These are phyloP conservation scores for Heliothis subflexa DNA, from an alignment of 1,140 invertebrate genomes.

Conservation along the genomic window DNA sequence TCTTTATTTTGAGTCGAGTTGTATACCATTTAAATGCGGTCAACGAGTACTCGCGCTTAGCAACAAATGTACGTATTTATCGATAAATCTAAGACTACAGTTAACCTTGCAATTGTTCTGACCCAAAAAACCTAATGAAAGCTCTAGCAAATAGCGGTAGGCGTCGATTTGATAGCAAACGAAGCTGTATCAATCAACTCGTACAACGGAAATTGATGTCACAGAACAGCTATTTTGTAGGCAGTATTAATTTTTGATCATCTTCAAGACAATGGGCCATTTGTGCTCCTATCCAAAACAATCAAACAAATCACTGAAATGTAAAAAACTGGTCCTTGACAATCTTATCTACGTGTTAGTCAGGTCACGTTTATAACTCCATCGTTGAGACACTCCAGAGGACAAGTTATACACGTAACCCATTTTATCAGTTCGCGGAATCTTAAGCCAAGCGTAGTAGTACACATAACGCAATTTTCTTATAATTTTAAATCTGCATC, in stretches of 20 bases:
- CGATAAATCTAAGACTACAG: conserved; percentile 70
- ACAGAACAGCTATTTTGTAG: conserved; percentile 57
- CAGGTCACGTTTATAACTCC: conserved; percentile 28
- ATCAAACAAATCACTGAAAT: conserved; percentile 24
- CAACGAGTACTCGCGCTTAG: conserved; percentile 32
- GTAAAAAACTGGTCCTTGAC: conserved; percentile 12
- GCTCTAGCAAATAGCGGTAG: conserved; percentile 46
- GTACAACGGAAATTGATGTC: conserved; percentile 61
- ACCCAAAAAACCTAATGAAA: conserved; percentile 62
- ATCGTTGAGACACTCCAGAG: conserved; percentile 18
- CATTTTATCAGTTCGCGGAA: conserved; percentile 38
- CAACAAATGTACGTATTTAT: conserved; percentile 58
- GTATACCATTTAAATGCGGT: conserved; percentile 19
- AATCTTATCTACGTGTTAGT: conserved; percentile 4
- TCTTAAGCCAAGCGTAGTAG: conserved; percentile 13
- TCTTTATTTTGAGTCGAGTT: conserved; percentile 60
- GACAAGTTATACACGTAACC: conserved; percentile 28
- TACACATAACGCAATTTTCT: conserved; percentile 35
- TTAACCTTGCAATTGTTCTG: conserved; percentile 65
- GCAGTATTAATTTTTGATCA: conserved; percentile 64
- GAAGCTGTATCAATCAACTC: conserved; percentile 53
- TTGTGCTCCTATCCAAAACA: conserved; percentile 48
- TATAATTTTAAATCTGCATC: conserved; percentile 37
- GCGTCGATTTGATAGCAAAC: conserved; percentile 54
- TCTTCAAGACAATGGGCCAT: conserved; percentile 63